Base-by-base conservation (phyloP, 2,113 vertebrate genomes). In the Pampusana beccarii region DNA sequence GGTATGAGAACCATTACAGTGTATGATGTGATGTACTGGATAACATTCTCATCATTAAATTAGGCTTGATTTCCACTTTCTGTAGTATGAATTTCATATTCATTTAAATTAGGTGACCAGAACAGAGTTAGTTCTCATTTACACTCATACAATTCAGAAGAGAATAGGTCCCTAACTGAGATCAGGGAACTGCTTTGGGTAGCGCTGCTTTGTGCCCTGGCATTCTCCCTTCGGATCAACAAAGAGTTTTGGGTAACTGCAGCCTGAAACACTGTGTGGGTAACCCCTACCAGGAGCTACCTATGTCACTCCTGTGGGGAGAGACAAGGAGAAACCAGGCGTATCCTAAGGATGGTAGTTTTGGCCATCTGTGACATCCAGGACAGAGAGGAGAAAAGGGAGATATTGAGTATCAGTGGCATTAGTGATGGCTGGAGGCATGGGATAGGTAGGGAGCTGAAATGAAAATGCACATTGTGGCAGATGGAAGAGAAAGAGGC, bases 1-100 rank as follows among this genome's bases (percentile, higher is more conserved):
- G 34, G 21, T 33, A 44, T 48, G 53, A 92, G 70, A 90, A 65
- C 8, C 6, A 0, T 71, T 87, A 26, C 24, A 31, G 17, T 8
- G 11, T 66, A n/a, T 5, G 2, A 8, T 80, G 77, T 1, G 1
- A 31, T 3, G 5, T 62, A 21, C 19, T 16, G 18, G 6, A 15
- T 8, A 62, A 23, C 8, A 25, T 46, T 61, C 42, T 44, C 42
- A 16, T 38, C 28, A 31, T 24, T 42, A 56, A 90, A 71, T 60
- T 9, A 60, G 5, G 15, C 11, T 62, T 51, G 53, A 19, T 9
- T 89, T 54, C 69, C 34, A 6, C 5, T 53, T 69, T 88, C 64
- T 60, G 6, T 26, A 36, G 5, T 21, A 60, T 18, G 28, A 67
- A 78, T 51, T 81, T 60, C 7, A 38, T 18, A 86, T 16, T 24